Percentiles rank a stretch among this genome's conserved stretches.
These are phyloP conservation scores for Palythoa caribaeorum DNA, from an alignment of 92 coral and sea anemone species.

Conservation along the genomic window DNA sequence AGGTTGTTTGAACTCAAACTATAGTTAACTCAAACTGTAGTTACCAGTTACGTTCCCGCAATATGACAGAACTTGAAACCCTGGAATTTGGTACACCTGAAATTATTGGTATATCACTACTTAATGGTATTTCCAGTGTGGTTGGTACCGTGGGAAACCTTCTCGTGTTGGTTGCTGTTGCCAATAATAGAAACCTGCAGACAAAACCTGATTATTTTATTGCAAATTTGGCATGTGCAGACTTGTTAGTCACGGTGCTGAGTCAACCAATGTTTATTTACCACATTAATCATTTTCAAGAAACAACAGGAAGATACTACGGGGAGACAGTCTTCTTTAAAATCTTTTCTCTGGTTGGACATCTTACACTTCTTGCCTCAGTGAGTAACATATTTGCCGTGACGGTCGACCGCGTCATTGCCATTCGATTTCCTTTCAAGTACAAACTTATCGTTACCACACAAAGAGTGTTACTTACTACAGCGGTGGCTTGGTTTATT, in stretches of 20 bases:
- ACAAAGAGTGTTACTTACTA: slow-evolving; percentile 19
- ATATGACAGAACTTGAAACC: neutral
- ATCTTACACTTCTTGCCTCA: slow-evolving; percentile 59
- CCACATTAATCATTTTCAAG: slow-evolving; percentile 13
- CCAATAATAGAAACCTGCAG: slow-evolving; percentile 32
- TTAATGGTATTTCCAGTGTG: slow-evolving; percentile 34
- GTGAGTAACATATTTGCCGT: slow-evolving; percentile 57
- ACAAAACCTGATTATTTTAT: slow-evolving; percentile 57
- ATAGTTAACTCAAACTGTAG: too few species aligned
- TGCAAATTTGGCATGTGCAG: slow-evolving; percentile 58
- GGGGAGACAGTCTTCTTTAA: slow-evolving; percentile 33
- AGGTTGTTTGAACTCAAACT: too few species aligned
- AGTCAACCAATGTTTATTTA: slow-evolving; percentile 53
- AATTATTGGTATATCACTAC: slow-evolving; percentile 39
- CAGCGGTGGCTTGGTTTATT: slow-evolving; percentile 31
- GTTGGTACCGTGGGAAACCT: slow-evolving; percentile 57
- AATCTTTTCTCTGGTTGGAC: slow-evolving; percentile 23
- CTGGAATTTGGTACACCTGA: slow-evolving; percentile 23
- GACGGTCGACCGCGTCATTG: slow-evolving; percentile 56
- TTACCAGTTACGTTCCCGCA: too few species aligned
- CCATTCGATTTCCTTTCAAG: slow-evolving; percentile 53
- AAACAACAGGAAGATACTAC: slow-evolving; percentile 6
- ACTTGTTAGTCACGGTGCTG: slow-evolving; percentile 50
- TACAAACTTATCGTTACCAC: slow-evolving; percentile 43
- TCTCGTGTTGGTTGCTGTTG: slow-evolving; percentile 44